Conservation (phyloP, 2,888 invertebrate genomes). For the Ptycholaimellus sp. region DNA sequence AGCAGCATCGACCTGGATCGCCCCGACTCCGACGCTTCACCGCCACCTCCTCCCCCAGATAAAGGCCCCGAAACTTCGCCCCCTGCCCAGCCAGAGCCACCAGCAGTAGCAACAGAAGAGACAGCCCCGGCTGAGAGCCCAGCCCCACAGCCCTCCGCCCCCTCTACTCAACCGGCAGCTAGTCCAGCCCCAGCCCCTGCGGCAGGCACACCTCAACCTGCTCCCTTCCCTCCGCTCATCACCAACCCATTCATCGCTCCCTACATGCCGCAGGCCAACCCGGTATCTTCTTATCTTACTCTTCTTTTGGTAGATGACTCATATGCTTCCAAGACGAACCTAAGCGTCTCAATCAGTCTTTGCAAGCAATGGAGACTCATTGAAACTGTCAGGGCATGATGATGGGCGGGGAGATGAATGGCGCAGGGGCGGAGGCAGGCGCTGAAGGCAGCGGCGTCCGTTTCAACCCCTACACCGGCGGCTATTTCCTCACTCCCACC, state of each 20-base stretch:
- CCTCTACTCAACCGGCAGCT: constrained; percentile 3
- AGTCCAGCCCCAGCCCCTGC: constrained; percentile 5
- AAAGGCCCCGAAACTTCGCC: too few relatives aligned
- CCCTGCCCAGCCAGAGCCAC: too few relatives aligned
- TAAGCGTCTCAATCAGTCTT: too few relatives aligned
- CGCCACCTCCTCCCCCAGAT: too few relatives aligned
- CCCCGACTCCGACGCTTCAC: too few relatives aligned
- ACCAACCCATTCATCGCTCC: constrained; percentile 22
- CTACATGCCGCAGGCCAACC: constrained; percentile 16
- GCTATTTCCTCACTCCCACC: constrained; percentile 15
- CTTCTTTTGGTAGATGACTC: too few relatives aligned
- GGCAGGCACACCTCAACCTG: constrained; percentile 2
- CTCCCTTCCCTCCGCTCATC: constrained; percentile 14
- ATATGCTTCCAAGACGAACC: too few relatives aligned
- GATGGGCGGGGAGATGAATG: not conserved
- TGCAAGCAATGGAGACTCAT: not conserved
- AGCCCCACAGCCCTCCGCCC: constrained; percentile 1
- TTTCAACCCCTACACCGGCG: constrained; percentile 9
- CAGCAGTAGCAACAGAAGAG: too few relatives aligned
- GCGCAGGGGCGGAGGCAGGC: too few relatives aligned
- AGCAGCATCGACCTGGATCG: too few relatives aligned
- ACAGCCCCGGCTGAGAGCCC: not conserved
- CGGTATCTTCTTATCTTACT: too few relatives aligned
- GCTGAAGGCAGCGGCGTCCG: too few relatives aligned
- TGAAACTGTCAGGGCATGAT: not conserved